These are phyloP conservation scores for Ctenochaetus hawaiiensis DNA, from an alignment of 2,797 vertebrate genomes.

Conservation along the genomic window DNA sequence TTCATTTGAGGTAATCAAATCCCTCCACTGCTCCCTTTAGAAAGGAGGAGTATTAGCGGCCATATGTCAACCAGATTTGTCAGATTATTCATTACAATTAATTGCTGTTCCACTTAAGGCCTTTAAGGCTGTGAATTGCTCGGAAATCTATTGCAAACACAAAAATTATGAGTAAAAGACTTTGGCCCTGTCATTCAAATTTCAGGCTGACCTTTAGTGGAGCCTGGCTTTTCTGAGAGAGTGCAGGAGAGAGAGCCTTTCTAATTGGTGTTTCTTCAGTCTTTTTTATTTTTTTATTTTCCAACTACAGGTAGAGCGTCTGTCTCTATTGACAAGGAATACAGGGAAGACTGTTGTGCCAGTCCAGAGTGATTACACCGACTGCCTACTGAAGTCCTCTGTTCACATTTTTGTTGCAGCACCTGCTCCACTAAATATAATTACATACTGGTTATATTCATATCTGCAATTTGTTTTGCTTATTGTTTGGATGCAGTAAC, in stretches of 20 bases:
- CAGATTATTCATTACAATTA: conserved; percentile 99
- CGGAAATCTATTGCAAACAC: conserved; percentile 99
- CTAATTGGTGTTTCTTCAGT: conserved; percentile 95
- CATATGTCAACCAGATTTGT: conserved; percentile 99
- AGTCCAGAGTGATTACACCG: conserved; percentile 87
- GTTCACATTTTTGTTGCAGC: conserved; percentile 45
- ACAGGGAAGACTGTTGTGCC: conserved; percentile 79
- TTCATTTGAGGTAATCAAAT: conserved; percentile 99
- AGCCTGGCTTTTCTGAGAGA: conserved; percentile 98
- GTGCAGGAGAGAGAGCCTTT: conserved; percentile 94
- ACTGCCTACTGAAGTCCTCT: conserved; percentile 85
- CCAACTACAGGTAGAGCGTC: conserved; percentile 93
- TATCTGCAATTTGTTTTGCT: conserved; percentile 71
- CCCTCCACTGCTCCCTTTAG: conserved; percentile 99
- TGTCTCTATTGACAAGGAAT: conserved; percentile 86
- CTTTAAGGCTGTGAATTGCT: conserved; percentile 99
- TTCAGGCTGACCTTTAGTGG: conserved; percentile 99
- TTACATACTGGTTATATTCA: conserved; percentile 59
- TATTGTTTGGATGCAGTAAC: conserved; percentile 65
- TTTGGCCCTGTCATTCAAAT: conserved; percentile 99
- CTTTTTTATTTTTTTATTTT: conserved; percentile 74
- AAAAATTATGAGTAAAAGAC: conserved; percentile 99
- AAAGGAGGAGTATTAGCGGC: conserved; percentile 99
- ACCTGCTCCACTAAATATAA: conserved; percentile 46
- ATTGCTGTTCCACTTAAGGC: conserved; percentile 99